phyloP scores from a whole-genome alignment of 92 coral and sea anemone genomes.

The Scolanthus callimorphus region DNA sequence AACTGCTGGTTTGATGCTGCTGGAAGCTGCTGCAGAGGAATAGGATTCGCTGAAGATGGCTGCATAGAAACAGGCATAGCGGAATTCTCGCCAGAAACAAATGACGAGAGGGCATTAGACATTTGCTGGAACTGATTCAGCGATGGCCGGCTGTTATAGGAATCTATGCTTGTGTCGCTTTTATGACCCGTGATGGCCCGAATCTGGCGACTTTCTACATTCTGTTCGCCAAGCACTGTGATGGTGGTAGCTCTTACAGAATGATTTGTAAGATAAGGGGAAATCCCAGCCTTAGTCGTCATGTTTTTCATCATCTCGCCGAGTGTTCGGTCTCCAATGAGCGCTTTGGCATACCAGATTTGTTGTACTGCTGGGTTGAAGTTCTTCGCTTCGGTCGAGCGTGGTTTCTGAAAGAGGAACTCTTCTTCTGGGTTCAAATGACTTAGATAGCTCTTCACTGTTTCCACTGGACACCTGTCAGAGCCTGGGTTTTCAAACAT shows the following conservation, averaged over 20 bases:
- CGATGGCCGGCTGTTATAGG: conserved; percentile 15
- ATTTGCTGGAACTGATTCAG: conserved; percentile 16
- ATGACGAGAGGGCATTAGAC: no score
- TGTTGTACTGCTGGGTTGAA: conserved; percentile 7
- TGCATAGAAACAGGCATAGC: no score
- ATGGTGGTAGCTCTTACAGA: conserved; percentile 27
- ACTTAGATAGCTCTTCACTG: conserved; percentile 5
- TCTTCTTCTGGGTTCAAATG: conserved; percentile 16
- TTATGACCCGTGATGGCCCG: conserved; percentile 24
- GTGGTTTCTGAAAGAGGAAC: conserved; percentile 19
- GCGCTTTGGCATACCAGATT: conserved; percentile 24
- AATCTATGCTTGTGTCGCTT: conserved; percentile 21
- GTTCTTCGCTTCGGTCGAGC: conserved; percentile 1
- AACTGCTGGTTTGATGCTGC: no score
- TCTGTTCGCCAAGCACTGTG: no score
- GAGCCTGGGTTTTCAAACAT: conserved; percentile 26
- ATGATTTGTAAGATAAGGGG: conserved; percentile 21
- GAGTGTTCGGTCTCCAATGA: conserved; percentile 22
- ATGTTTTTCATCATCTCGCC: conserved; percentile 19
- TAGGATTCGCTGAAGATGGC: no score
- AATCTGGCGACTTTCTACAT: conserved; percentile 14
- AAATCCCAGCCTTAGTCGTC: conserved; percentile 34
- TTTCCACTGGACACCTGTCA: conserved; percentile 3
- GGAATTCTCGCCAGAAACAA: no score
- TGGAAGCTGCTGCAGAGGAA: neutral